Evolutionary conservation across 2,797 vertebrate genomes (phyloP), one percentile per base, ranked within the genome.

Genomic region (Pangasius mekongensis): DNA sequence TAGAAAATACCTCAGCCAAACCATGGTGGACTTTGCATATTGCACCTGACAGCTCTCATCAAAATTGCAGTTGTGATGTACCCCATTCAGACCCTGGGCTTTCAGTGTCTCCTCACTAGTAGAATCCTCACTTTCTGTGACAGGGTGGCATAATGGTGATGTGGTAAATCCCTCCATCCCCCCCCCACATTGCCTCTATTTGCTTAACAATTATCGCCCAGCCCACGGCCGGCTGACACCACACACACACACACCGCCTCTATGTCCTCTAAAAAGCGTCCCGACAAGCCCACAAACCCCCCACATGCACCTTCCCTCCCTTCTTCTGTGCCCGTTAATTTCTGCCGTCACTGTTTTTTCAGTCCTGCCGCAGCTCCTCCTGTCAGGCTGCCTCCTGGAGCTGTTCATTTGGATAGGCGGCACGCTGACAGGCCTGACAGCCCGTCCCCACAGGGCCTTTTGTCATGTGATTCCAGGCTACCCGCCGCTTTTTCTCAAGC

Each of bases 361-460:
- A 95, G 96, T 96, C 95, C 96, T 91, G 92, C 96, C 92, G 96
- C 94, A 94, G 96, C 96, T 92, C 96, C 96, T 97, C 97, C 98
- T 98, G 98, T 99, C 98, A 98, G 95, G 97, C 96, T 96, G 94
- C 95, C 95, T 96, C 94, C 96, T 96, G 97, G 98, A 98, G 97
- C 97, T 98, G 97, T 98, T 99, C 98, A 98, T 99, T 99, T 98
- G 97, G 97, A 96, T 95, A 94, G 93, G 95, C 92, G 97, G 95
- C 92, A 97, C 96, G 96, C 97, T 98, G 98, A 99, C 97, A 98
- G 95, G 96, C 97, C 97, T 98, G 98, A 98, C 98, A 98, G 95
- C 96, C 96, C 97, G 97, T 98, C 97, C 97, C 98, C 95, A 95
- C 95, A 96, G 97, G 96, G 95, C 94, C 83, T 95, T 96, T 96